Percentiles rank a stretch among this genome's conserved stretches.
These are phyloP conservation scores for Halcyon smyrnensis DNA, from an alignment of 2,797 vertebrate genomes.

Conservation along the genomic window DNA sequence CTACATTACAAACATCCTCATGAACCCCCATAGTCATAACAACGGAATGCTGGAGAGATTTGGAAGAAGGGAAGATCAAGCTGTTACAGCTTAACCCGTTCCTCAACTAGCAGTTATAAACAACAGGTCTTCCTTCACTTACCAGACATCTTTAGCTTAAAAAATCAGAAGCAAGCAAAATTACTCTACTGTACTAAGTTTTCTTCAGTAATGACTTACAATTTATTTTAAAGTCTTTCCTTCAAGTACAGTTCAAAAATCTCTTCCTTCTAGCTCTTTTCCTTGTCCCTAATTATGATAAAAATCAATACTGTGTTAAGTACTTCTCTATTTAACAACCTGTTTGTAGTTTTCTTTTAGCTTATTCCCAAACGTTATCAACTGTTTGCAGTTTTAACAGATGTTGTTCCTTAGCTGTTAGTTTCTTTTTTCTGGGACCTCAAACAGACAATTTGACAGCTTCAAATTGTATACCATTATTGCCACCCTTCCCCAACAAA, in stretches of 20 bases:
- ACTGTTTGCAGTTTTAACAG: not conserved
- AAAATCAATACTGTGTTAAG: not conserved
- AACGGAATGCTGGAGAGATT: not conserved
- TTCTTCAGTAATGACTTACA: not conserved
- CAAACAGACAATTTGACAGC: not conserved
- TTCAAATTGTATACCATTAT: not conserved
- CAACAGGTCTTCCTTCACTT: not conserved
- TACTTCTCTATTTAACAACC: not conserved
- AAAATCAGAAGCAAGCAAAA: not conserved
- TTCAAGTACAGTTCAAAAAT: not conserved
- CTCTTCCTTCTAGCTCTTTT: not conserved
- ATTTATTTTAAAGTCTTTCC: not conserved
- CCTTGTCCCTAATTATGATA: not conserved
- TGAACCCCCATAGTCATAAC: not conserved
- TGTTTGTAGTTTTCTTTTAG: not conserved
- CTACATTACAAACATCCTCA: not conserved
- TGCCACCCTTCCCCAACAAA: not conserved
- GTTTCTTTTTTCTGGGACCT: not conserved
- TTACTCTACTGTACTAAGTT: not conserved
- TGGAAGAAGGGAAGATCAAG: not conserved
- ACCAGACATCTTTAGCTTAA: not conserved
- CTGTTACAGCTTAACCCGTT: not conserved
- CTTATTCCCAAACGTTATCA: not conserved
- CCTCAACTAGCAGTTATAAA: not conserved
- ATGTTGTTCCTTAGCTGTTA: not conserved